phyloP scores from a whole-genome alignment of 1,140 invertebrate genomes.

The Temnothorax nylanderi region DNA sequence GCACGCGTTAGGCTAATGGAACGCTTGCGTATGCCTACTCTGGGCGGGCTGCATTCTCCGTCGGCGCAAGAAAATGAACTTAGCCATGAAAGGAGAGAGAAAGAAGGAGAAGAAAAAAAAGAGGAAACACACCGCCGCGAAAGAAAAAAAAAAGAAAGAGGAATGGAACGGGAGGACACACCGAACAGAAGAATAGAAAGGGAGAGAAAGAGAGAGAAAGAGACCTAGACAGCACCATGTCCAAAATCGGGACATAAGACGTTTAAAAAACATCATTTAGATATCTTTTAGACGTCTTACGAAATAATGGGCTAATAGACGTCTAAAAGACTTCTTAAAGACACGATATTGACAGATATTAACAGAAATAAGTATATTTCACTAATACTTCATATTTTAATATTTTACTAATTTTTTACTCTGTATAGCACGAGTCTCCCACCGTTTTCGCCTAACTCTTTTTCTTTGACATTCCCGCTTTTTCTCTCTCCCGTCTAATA shows the following conservation, averaged over 20 bases:
- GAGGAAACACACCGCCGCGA: neutral
- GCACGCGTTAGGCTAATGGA: neutral
- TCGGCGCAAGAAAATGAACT: conserved; percentile 33
- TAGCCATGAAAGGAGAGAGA: neutral
- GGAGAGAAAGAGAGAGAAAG: conserved; percentile 32
- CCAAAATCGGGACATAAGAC: no score
- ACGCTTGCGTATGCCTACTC: no score
- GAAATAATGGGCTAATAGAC: no score
- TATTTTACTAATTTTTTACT: neutral
- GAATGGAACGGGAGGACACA: neutral
- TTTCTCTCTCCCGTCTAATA: neutral
- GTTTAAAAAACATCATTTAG: no score
- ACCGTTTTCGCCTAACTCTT: neutral
- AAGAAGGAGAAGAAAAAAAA: conserved; percentile 7
- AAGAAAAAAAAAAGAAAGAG: neutral
- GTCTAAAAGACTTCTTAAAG: no score
- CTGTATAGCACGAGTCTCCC: neutral
- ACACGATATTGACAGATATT: neutral
- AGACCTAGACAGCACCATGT: no score
- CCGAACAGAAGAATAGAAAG: neutral
- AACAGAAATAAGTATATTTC: neutral
- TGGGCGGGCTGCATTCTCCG: neutral
- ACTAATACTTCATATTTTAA: neutral
- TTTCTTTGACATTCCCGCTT: conserved; percentile 16
- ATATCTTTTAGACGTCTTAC: no score